These are phyloP conservation scores for Mesocentrotus franciscanus DNA, from an alignment of 53 echinoderm and acorn worm species.

Conservation along the genomic window DNA sequence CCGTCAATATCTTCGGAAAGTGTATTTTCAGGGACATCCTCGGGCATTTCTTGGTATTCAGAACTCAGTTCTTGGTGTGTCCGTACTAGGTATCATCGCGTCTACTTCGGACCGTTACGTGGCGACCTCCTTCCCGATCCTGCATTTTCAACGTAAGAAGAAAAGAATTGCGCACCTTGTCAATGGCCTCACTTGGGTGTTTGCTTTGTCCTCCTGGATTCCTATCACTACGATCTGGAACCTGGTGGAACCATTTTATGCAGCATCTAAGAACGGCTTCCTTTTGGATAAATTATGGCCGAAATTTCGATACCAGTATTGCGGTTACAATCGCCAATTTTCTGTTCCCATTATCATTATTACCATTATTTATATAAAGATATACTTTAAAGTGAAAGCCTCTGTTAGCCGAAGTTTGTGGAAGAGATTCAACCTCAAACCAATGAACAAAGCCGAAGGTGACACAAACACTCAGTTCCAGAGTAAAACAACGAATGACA, in stretches of 20 bases:
- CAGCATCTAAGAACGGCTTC: neutral
- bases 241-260: neutral
- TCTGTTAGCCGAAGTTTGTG: neutral
- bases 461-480: neutral
- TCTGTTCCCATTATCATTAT: neutral
- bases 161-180: neutral
- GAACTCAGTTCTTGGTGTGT: neutral
- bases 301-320: neutral
- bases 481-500: neutral
- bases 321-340: neutral
- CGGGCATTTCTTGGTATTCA: neutral
- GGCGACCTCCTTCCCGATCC: neutral
- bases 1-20: too few species aligned
- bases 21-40: neutral
- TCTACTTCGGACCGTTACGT: neutral
- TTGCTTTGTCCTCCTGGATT: neutral
- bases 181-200: neutral
- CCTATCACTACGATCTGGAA: neutral
- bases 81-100: neutral
- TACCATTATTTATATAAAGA: neutral
- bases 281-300: neutral
- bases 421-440: neutral
- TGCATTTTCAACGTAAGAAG: neutral
- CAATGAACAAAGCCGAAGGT: neutral
- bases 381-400: neutral